Evolutionary conservation across 2,113 vertebrate genomes (phyloP), one percentile per base, ranked within the genome.

Genomic region (Hirundichthys speculiger): DNA sequence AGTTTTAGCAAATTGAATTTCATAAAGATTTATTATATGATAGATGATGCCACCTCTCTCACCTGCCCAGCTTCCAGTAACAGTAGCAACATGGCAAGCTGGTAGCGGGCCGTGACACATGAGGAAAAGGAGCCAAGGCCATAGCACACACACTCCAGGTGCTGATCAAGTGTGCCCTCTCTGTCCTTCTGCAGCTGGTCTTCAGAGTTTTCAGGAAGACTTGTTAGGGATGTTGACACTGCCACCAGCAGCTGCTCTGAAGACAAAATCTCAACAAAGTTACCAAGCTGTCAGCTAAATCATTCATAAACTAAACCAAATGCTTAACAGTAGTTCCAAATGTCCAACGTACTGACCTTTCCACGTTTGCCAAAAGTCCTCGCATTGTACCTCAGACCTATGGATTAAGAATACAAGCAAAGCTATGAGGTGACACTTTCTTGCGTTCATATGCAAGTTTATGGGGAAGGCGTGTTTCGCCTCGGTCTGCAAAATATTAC

Each of bases 1-100:
- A 18, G 41, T 21, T 20, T 1, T 12, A 18, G 62, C 13, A 3
- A 51, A 34, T 25, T 21, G 6, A 18, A 27, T 30, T n/a, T 46
- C 9, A 2, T 45, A 13, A 34, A 11, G 13, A 10, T 52, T 47
- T 43, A 13, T 56, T 1, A 19, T 69, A 20, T 38, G 6, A 52
- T 1, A 21, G 3, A 27, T 46, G 16, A 39, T 41, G 41, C 15
- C 42, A 1, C 13, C 41, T 27, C 10, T 47, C 66, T 83, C 42
- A 98, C 97, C 94, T 93, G 77, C 67, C 90, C 87, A 14, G 85
- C 82, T 4, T 96, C 94, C 77, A 98, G 83, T 54, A 99, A 79
- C 67, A 97, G 90, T 30, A 98, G 88, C 85, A 99, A 77, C 84
- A 98, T 94, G 1, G 94, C 93, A 2, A 98, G 92, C 78, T 98